Conservation (phyloP, 2,888 invertebrate species). For the Hydropsyche betteni region DNA sequence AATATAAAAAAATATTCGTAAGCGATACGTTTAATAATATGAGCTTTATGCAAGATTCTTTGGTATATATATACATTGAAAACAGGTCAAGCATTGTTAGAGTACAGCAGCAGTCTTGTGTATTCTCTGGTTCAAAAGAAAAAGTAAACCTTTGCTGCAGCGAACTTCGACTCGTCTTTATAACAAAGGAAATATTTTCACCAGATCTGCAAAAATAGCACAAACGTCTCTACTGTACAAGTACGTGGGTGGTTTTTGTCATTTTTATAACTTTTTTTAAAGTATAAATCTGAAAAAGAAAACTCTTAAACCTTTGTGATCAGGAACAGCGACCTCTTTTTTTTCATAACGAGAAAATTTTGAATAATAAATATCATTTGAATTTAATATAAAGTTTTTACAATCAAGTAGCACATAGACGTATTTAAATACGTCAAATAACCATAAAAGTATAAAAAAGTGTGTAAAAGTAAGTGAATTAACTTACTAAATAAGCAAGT, state of each 20-base stretch:
- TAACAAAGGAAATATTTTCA: slow-evolving; percentile 36
- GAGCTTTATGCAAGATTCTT: background rate
- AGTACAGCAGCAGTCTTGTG: slow-evolving; percentile 38
- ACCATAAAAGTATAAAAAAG: no score
- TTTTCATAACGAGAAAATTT: no score
- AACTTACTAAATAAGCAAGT: no score
- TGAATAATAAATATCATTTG: no score
- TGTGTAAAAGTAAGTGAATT: no score
- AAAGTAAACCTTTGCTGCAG: slow-evolving; percentile 1
- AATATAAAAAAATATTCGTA: no score
- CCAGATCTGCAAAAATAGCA: background rate
- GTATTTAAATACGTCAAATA: no score
- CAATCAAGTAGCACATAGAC: no score
- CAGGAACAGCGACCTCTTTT: no score
- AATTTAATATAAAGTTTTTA: no score
- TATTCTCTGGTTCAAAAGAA: slow-evolving; percentile 32
- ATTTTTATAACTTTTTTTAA: background rate
- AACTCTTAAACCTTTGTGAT: no score
- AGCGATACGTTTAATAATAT: background rate
- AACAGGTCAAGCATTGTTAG: slow-evolving; percentile 46
- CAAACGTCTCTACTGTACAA: background rate
- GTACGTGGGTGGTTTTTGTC: background rate
- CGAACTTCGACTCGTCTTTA: background rate
- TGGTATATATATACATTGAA: slow-evolving; percentile 37
- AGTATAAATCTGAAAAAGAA: no score